These are phyloP conservation scores for Ladona fulva DNA, from an alignment of 1,140 invertebrate genomes.

Conservation along the genomic window DNA sequence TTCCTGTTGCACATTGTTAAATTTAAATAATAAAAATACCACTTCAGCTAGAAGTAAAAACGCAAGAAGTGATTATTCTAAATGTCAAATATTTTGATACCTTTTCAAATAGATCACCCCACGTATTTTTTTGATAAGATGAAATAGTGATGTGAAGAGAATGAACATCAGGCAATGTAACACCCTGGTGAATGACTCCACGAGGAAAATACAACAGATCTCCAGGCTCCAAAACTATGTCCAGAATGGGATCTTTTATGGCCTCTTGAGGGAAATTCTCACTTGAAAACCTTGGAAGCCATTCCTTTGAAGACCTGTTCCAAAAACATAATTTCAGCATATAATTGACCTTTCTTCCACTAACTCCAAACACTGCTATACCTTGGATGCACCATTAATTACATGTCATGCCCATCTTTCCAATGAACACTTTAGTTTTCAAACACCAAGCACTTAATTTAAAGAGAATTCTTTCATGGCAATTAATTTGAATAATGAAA, in stretches of 20 bases:
- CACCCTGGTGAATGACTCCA: slow-evolving; percentile 87
- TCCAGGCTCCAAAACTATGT: slow-evolving; percentile 71
- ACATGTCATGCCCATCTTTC: too few species aligned
- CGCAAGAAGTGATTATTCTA: too few species aligned
- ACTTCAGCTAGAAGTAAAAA: background rate
- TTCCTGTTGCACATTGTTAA: background rate
- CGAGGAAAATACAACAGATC: slow-evolving; percentile 89
- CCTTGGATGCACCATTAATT: too few species aligned
- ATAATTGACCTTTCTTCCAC: too few species aligned
- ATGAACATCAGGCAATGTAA: slow-evolving; percentile 61
- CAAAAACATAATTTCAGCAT: too few species aligned
- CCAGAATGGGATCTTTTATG: slow-evolving; percentile 69
- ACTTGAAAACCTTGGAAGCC: slow-evolving; percentile 71
- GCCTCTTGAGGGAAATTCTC: slow-evolving; percentile 70
- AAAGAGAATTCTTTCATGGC: too few species aligned
- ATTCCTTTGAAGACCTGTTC: slow-evolving; percentile 42
- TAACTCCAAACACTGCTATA: too few species aligned
- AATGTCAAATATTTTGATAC: slow-evolving; percentile 28
- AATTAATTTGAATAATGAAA: too few species aligned
- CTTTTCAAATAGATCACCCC: slow-evolving; percentile 78
- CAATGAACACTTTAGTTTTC: too few species aligned
- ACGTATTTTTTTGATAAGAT: slow-evolving; percentile 82
- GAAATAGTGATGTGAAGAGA: slow-evolving; percentile 91
- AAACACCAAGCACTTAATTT: too few species aligned
- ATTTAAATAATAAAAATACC: background rate